Evolutionary conservation across 1,140 invertebrate species (phyloP), one percentile per base, ranked within the genome.

Genomic region (Lepidurus arcticus): DNA sequence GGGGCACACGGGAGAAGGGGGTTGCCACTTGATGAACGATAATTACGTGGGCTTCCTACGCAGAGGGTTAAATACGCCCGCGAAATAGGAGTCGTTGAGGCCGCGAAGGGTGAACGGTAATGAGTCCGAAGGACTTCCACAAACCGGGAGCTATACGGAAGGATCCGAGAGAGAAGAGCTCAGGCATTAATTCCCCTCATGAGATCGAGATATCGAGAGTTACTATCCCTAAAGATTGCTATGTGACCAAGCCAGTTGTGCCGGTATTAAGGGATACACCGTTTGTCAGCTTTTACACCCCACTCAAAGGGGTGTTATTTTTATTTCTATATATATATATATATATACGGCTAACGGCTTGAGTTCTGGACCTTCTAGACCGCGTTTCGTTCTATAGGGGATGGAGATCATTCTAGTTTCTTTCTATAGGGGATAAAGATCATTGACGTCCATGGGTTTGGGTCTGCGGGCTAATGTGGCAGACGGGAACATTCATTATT

Each of bases 191-290:
- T 65, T n/a, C 53, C 53, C 53, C 53, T 65, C 21, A 65, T 65
- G 53, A 13, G 53, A 65, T 65, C 53, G 53, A 65, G 21, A 65
- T 21, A 9, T 65, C 16, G 53, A 65, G 13, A 13, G 53, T 9
- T 21, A 4, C 13, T 65, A 65, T 13, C 21, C 53, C 53, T 13
- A 9, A 65, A 65, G 53, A 13, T 65, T 65, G 53, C 53, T 13
- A 65, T 65, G 53, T 65, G 53, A 65, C 53, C 13, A 65, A 65
- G 53, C 53, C 13, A 65, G 53, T 65, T 65, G 53, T 9, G 53
- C 53, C 53, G 53, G 53, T n/a, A 65, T 65, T 65, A 65, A 65
- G 53, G 53, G 53, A 65, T 10, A n/a, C 53, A 65, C 53, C 16
- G 16, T 65, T 65, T 13, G 53, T 16, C 53, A 16, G 9, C 21